These are phyloP conservation scores for Acipenser ruthenus DNA, from an alignment of 2,797 vertebrate species.

Conservation along the genomic window DNA sequence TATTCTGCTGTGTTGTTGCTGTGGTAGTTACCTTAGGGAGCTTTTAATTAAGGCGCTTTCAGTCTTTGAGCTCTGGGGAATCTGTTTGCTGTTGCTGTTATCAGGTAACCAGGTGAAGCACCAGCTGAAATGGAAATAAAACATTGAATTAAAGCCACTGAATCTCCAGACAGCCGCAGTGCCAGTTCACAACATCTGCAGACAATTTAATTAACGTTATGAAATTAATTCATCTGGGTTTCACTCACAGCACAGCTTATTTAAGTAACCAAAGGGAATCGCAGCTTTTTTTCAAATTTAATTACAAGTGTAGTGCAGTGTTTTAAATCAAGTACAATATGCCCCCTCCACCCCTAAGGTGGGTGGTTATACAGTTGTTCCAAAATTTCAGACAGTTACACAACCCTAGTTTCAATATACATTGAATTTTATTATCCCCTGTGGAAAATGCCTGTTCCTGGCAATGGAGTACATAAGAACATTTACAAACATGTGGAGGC, in stretches of 20 bases:
- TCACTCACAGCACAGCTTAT: not conserved
- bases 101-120: constrained; percentile 25
- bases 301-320: not conserved
- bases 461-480: no score
- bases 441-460: no score
- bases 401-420: no score
- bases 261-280: not conserved
- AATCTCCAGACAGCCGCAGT: not conserved
- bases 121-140: not conserved
- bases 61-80: not conserved
- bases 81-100: constrained; percentile 19
- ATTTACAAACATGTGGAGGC: no score
- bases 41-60: no score
- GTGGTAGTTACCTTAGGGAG: no score
- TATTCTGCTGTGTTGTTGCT: no score
- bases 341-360: no score
- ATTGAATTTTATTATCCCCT: no score
- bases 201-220: not conserved
- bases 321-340: no score
- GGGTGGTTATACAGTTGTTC: no score
- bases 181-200: not conserved
- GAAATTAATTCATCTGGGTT: not conserved
- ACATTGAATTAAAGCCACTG: not conserved
- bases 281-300: not conserved
- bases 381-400: no score